These are phyloP conservation scores for Rhogogaster chlorosoma DNA, from an alignment of 2,888 invertebrate genomes.

Conservation along the genomic window DNA sequence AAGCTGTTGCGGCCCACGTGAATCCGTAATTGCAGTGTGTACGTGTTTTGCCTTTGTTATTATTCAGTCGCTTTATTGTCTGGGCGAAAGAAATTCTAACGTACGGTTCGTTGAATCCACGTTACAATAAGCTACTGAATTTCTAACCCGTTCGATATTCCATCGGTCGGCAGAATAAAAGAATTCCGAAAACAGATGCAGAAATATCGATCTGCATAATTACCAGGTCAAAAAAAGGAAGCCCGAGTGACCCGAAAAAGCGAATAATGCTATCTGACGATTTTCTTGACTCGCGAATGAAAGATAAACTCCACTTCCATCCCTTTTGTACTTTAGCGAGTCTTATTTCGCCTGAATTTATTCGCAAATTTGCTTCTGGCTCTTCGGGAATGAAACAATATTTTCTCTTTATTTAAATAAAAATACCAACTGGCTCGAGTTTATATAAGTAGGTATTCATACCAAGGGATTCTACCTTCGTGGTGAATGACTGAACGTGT, in stretches of 20 bases:
- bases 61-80: neutral
- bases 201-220: too few species aligned
- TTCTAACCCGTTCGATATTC: neutral
- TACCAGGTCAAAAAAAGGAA: neutral
- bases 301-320: neutral
- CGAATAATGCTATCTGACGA: neutral
- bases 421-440: neutral
- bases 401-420: conserved; percentile 30
- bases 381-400: too few species aligned
- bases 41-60: neutral
- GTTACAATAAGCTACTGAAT: neutral
- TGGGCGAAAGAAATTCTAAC: neutral
- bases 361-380: neutral
- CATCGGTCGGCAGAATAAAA: neutral
- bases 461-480: neutral
- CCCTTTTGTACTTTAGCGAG: neutral
- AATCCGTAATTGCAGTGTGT: neutral
- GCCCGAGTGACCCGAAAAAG: neutral
- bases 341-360: neutral
- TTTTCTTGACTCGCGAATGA: neutral
- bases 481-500: neutral
- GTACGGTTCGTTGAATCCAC: neutral
- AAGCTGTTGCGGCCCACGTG: neutral
- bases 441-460: conserved; percentile 4
- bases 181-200: neutral